Evolutionary conservation across 2,113 vertebrate species (phyloP).

Genomic region (Balaeniceps rex): DNA sequence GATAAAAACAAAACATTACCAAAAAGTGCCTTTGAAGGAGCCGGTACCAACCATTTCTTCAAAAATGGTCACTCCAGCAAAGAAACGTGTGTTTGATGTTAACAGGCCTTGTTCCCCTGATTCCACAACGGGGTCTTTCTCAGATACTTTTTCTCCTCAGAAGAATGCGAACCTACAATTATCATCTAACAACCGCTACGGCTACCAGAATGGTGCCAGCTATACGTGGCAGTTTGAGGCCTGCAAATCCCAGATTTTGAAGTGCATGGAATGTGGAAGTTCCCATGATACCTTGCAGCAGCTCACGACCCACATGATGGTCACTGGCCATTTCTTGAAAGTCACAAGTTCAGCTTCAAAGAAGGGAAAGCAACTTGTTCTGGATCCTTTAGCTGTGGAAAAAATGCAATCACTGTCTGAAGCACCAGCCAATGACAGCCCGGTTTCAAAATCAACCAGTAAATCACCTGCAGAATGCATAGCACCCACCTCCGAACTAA

Average conservation of each 20-base stretch:
- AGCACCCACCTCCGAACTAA: slow-evolving; percentile 74
- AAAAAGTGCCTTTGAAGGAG: slow-evolving; percentile 99
- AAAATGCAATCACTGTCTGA: slow-evolving; percentile 93
- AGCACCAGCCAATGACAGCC: slow-evolving; percentile 73
- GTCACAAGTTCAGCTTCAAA: slow-evolving; percentile 97
- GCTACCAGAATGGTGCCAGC: slow-evolving; percentile 97
- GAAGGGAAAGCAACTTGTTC: slow-evolving; percentile 94
- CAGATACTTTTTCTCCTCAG: slow-evolving; percentile 82
- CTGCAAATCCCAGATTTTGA: slow-evolving; percentile 97
- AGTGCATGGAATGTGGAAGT: slow-evolving; percentile 98
- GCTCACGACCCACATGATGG: slow-evolving; percentile 99
- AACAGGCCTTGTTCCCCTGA: slow-evolving; percentile 93
- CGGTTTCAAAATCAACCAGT: slow-evolving; percentile 71
- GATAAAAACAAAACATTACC: slow-evolving; percentile 99
- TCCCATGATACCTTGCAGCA: slow-evolving; percentile 97
- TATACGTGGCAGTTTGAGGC: slow-evolving; percentile 99
- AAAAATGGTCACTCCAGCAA: slow-evolving; percentile 90
- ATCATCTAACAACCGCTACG: slow-evolving; percentile 90
- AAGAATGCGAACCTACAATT: slow-evolving; percentile 75
- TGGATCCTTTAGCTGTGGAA: slow-evolving; percentile 92
- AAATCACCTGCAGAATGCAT: slow-evolving; percentile 78
- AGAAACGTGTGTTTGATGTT: slow-evolving; percentile 92
- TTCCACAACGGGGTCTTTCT: slow-evolving; percentile 87
- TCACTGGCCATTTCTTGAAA: slow-evolving; percentile 98
- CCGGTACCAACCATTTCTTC: slow-evolving; percentile 92